Percentiles rank a stretch among this genome's conserved stretches.
Evolutionary conservation across 1,140 invertebrate species (phyloP).

Genomic region (Bradysia coprophila): DNA sequence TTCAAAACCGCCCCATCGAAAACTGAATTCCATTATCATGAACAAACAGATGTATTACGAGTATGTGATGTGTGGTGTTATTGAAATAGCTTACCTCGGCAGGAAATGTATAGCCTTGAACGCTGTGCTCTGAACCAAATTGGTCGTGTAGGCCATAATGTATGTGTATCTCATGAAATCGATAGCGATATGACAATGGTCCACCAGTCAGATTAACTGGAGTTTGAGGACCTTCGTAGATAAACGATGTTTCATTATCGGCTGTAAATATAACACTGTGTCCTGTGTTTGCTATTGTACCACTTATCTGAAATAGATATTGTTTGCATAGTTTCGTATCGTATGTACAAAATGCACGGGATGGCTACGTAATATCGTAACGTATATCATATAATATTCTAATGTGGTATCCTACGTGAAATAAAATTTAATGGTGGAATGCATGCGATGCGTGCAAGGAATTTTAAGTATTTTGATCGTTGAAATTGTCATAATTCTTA

Average conservation of each 20-base stretch:
- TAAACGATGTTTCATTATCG: conserved; percentile 49
- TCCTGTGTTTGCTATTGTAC: conserved; percentile 76
- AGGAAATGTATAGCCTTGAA: conserved; percentile 79
- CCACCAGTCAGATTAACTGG: conserved; percentile 85
- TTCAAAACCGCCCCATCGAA: neutral
- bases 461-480: no score
- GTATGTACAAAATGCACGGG: no score
- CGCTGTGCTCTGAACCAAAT: conserved; percentile 76
- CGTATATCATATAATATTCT: neutral
- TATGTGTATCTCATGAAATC: conserved; percentile 79
- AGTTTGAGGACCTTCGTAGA: conserved; percentile 31
- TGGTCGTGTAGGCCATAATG: conserved; percentile 74
- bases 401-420: no score
- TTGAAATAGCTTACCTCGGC: conserved; percentile 64
- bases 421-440: no score
- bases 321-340: neutral
- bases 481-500: no score
- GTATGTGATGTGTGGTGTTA: no score
- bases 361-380: conserved; percentile 1
- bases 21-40: neutral
- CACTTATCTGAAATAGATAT: conserved; percentile 45
- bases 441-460: no score
- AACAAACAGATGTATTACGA: neutral
- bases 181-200: conserved; percentile 87
- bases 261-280: conserved; percentile 85